Evolutionary conservation across 1,140 invertebrate species (phyloP).

Genomic region (Ooceraea biroi): DNA sequence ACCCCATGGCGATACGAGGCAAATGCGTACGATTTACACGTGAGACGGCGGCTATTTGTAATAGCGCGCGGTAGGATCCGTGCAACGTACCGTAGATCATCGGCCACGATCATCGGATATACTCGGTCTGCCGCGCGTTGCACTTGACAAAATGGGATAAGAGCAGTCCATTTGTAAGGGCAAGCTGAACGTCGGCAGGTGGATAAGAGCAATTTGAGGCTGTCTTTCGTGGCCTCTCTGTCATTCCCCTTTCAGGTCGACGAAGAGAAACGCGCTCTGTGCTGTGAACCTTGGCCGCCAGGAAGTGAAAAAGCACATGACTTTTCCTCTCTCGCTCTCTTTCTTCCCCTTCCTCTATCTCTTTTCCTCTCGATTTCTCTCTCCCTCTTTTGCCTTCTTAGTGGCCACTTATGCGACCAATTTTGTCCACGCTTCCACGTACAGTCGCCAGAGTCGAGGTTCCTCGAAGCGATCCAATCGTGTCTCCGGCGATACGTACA

Average conservation of each 20-base stretch:
- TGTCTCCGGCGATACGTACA: constrained; percentile 48
- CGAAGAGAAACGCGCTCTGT: constrained; percentile 60
- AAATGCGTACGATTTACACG: constrained; percentile 44
- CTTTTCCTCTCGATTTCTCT: neutral
- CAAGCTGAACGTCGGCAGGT: constrained; percentile 62
- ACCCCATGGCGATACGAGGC: neutral
- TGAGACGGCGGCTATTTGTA: constrained; percentile 42
- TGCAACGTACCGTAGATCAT: constrained; percentile 50
- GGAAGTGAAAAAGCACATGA: constrained; percentile 52
- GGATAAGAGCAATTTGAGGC: constrained; percentile 62
- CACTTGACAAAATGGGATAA: constrained; percentile 71
- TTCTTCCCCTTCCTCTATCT: neutral
- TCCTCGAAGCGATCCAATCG: constrained; percentile 51
- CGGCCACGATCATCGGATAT: constrained; percentile 52
- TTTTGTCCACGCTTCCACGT: constrained; percentile 45
- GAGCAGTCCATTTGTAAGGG: constrained; percentile 63
- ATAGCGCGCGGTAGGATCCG: constrained; percentile 37
- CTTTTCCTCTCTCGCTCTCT: constrained; percentile 4
- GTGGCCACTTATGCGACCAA: constrained; percentile 41
- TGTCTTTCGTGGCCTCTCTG: constrained; percentile 59
- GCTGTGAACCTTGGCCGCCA: constrained; percentile 41
- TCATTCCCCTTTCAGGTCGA: constrained; percentile 51
- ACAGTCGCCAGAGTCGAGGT: constrained; percentile 30
- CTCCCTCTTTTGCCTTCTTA: neutral
- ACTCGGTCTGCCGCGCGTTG: constrained; percentile 40